Conservation (phyloP, 2,888 invertebrate species). For the Drosophila antonietae region DNA sequence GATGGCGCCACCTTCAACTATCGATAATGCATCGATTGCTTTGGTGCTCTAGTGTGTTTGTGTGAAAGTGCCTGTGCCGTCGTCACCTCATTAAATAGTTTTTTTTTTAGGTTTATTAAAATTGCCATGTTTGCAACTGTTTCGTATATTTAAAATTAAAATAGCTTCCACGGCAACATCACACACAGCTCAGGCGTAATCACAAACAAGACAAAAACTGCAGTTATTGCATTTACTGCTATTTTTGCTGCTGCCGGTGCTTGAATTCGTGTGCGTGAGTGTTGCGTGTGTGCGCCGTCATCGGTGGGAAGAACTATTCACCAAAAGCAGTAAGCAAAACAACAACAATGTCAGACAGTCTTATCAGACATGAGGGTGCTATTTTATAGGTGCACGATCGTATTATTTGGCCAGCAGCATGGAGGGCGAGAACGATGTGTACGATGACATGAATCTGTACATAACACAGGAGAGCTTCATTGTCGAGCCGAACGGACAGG, state of each 20-base stretch:
- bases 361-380: slow-evolving; percentile 10
- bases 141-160: slow-evolving; percentile 11
- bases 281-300: slow-evolving; percentile 41
- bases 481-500: slow-evolving; percentile 91
- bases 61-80: slow-evolving; percentile 42
- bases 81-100: slow-evolving; percentile 45
- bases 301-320: slow-evolving; percentile 40
- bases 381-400: slow-evolving; percentile 15
- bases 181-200: slow-evolving; percentile 14
- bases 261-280: slow-evolving; percentile 33
- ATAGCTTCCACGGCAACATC: not conserved
- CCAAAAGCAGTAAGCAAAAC: slow-evolving; percentile 31
- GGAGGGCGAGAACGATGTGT: slow-evolving; percentile 82
- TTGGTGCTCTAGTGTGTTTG: slow-evolving; percentile 4
- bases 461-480: slow-evolving; percentile 95
- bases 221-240: slow-evolving; percentile 26
- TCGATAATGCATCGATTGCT: slow-evolving; percentile 37
- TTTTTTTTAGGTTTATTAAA: slow-evolving; percentile 28
- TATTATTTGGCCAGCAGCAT: slow-evolving; percentile 28
- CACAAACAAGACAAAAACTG: slow-evolving; percentile 16
- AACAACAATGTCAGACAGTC: not conserved
- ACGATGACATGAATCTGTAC: slow-evolving; percentile 92
- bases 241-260: slow-evolving; percentile 41
- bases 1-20: slow-evolving; percentile 36
- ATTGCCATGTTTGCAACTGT: slow-evolving; percentile 35